A percentile compares a stretch with the other conserved stretches of the same genome.
These are phyloP conservation scores for Notarius lentiginosus DNA, from an alignment of 2,113 vertebrate species.

Conservation along the genomic window DNA sequence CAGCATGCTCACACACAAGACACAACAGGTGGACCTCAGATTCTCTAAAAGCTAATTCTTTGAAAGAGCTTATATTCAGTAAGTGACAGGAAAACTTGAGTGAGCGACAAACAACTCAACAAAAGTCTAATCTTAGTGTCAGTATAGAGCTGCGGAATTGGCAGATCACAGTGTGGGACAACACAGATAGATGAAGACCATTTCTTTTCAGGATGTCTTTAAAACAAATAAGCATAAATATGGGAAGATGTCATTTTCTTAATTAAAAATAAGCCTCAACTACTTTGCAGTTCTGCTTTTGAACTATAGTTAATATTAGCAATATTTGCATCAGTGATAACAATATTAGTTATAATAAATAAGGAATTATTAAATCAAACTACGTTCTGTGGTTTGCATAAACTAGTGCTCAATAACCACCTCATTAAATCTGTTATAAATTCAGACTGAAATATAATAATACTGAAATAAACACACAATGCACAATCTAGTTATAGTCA, in stretches of 20 bases:
- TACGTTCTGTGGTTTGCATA: neutral
- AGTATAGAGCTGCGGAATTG: neutral
- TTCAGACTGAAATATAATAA: neutral
- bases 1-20: slow-evolving; percentile 47
- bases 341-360: neutral
- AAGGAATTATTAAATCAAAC: neutral
- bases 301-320: neutral
- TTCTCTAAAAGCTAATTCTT: slow-evolving; percentile 22
- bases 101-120: neutral
- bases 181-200: neutral
- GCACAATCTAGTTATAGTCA: neutral
- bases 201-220: neutral
- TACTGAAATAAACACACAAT: neutral
- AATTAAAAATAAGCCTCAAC: neutral
- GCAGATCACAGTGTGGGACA: neutral
- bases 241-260: neutral
- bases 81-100: neutral
- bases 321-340: neutral
- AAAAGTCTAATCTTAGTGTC: neutral
- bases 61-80: neutral
- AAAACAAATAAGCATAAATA: neutral
- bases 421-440: neutral
- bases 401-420: neutral
- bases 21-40: slow-evolving; percentile 31
- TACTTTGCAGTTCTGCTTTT: neutral